Base-by-base conservation (phyloP, 2,888 invertebrate species). In the Tuberolachnus salignus region DNA sequence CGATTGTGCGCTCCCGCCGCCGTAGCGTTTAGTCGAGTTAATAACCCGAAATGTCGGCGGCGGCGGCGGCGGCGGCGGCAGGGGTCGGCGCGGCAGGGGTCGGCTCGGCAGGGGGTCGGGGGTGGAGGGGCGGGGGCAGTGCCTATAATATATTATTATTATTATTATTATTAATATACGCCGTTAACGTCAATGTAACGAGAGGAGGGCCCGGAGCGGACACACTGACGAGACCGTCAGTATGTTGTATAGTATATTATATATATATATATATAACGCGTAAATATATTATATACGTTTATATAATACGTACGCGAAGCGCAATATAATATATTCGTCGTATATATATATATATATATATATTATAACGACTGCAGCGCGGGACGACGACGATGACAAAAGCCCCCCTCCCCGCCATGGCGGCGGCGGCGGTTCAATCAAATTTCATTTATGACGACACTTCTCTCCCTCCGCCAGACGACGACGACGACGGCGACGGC, bases 341-440 rank as follows among this genome's bases (percentile, higher is more conserved):
- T 67, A 49, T 23, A 26, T 4, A 9, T 9, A 2, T 19, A 19
- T 49, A 67, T 13, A 34, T 51, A 3, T 69, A 34, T 51, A 51
- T 26, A 49, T 26, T 67, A 49, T 67, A 3, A 42, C 19, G 21
- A 64, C 19, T 26, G 49, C 49, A n/a, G 46, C 55, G 46, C 75
- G 57, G 74, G 73, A 66, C 46, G 26, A 66, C 75, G 75, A 46
- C 34, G 53, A 16, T 53, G 23, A 75, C 75, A 75, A 75, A 67
- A 67, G 75, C 57, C 75, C 74, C 66, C 6, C n/a, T n/a, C n/a
- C n/a, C n/a, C n/a, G n/a, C n/a, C n/a, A n/a, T n/a, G n/a, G n/a
- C n/a, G n/a, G n/a, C n/a, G n/a, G n/a, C n/a, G n/a, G 57, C 11
- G 67, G 66, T 75, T 75, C 66, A 57, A 75, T 75, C 75, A 57